A percentile compares a stretch with the other conserved stretches of the same genome.
Evolutionary conservation across 2,113 vertebrate species (phyloP).

Genomic region (Petrocephalus zakoni): DNA sequence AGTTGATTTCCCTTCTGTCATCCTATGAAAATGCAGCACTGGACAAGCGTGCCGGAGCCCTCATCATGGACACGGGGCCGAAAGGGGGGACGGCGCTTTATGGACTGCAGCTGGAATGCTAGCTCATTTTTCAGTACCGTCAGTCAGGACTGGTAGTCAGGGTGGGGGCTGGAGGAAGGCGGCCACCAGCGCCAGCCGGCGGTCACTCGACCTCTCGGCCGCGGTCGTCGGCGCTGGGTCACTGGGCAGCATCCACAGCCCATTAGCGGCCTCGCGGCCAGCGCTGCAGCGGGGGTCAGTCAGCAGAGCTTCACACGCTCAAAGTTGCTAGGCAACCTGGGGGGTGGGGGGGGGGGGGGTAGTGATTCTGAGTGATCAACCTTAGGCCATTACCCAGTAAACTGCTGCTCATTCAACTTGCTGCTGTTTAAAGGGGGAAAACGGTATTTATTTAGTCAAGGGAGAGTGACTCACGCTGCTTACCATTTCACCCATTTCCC

Average conservation of each 20-base stretch:
- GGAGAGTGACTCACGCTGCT: background rate
- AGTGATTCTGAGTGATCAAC: background rate
- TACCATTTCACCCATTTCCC: background rate
- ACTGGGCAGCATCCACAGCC: slow-evolving; percentile 3
- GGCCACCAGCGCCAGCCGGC: background rate
- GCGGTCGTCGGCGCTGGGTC: background rate
- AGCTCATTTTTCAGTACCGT: background rate
- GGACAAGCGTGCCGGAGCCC: background rate
- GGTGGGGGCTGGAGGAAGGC: background rate
- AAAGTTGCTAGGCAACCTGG: slow-evolving; percentile 24
- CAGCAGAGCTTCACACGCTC: background rate
- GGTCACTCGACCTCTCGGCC: background rate
- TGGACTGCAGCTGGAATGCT: background rate
- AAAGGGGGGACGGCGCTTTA: background rate
- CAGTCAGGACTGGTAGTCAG: background rate
- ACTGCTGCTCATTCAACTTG: background rate
- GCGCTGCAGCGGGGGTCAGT: background rate
- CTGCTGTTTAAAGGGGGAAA: background rate
- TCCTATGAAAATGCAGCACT: background rate
- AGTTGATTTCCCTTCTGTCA: background rate
- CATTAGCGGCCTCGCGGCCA: slow-evolving; percentile 8
- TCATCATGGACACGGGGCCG: background rate
- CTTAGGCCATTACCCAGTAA: background rate
- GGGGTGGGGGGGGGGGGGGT: background rate
- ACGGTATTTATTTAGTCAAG: background rate